Evolutionary conservation across 2,797 vertebrate species (phyloP).

Genomic region (Liasis olivaceus): DNA sequence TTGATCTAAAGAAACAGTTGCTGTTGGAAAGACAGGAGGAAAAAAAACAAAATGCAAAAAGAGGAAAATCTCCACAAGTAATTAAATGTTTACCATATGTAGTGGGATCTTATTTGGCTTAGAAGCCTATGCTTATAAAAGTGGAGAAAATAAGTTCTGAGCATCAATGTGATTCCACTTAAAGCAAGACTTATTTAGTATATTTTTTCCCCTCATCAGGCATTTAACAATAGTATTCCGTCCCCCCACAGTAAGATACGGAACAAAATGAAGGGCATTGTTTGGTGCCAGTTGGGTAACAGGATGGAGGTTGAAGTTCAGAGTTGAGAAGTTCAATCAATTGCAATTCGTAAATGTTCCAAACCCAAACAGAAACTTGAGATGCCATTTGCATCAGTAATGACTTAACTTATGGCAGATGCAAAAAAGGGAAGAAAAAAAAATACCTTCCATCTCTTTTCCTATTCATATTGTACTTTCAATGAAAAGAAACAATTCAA

Average conservation of each 20-base stretch:
- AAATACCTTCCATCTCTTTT: slow-evolving; percentile 50
- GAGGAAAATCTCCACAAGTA: not conserved
- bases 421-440: slow-evolving; percentile 32
- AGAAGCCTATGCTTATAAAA: not conserved
- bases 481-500: slow-evolving; percentile 61
- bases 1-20: not conserved
- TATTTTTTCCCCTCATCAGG: not conserved
- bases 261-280: slow-evolving; percentile 5
- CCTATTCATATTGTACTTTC: slow-evolving; percentile 65
- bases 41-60: not conserved
- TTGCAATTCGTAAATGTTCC: slow-evolving; percentile 54
- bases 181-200: not conserved
- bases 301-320: not conserved
- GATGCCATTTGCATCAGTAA: slow-evolving; percentile 71
- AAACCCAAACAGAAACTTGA: slow-evolving; percentile 68
- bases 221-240: not conserved
- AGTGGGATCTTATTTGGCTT: not conserved
- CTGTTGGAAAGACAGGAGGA: not conserved
- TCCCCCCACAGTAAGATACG: not conserved
- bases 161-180: not conserved
- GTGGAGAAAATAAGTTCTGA: not conserved
- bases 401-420: slow-evolving; percentile 72
- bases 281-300: not conserved
- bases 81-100: slow-evolving; percentile 3
- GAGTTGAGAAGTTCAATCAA: slow-evolving; percentile 65